These are phyloP conservation scores for Gymnosoma rotundatum DNA, from an alignment of 2,888 invertebrate species.

Conservation along the genomic window DNA sequence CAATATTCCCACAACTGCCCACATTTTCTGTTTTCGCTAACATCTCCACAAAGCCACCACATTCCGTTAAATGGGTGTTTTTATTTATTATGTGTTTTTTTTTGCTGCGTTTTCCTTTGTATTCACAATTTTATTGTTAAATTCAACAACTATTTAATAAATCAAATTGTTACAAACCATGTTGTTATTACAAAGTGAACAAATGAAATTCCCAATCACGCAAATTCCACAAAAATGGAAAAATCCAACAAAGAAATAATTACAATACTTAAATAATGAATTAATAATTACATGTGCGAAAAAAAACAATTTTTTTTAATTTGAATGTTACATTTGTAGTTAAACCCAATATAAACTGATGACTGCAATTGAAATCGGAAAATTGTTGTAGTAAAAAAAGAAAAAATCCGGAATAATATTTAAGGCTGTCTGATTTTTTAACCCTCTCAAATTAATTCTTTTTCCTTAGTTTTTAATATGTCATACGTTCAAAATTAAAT, in stretches of 20 bases:
- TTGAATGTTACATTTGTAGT: conserved; percentile 1
- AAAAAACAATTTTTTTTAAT: conserved; percentile 19
- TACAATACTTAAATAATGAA: conserved; percentile 52
- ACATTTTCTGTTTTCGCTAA: conserved; percentile 38
- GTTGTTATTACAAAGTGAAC: conserved; percentile 49
- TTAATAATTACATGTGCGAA: conserved; percentile 38
- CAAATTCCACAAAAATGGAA: conserved; percentile 33
- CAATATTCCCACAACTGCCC: conserved; percentile 57
- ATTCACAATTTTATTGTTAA: conserved; percentile 41
- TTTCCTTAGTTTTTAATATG: neutral
- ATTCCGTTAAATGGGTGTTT: conserved; percentile 14
- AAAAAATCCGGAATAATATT: conserved; percentile 9
- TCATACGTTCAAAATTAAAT: conserved; percentile 18
- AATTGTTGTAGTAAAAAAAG: neutral
- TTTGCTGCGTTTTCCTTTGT: neutral
- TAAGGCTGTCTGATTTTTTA: neutral
- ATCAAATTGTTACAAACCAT: conserved; percentile 48
- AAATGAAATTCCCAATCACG: conserved; percentile 50
- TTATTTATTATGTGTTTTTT: conserved; percentile 1
- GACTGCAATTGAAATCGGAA: conserved; percentile 13
- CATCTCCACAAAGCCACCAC: conserved; percentile 20
- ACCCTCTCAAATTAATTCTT: neutral
- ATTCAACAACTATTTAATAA: conserved; percentile 48
- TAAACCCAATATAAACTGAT: neutral
- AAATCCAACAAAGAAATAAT: conserved; percentile 55